A percentile compares a stretch with the other conserved stretches of the same genome.
These are phyloP conservation scores for Mareca strepera DNA, from an alignment of 2,797 vertebrate species.

Conservation along the genomic window DNA sequence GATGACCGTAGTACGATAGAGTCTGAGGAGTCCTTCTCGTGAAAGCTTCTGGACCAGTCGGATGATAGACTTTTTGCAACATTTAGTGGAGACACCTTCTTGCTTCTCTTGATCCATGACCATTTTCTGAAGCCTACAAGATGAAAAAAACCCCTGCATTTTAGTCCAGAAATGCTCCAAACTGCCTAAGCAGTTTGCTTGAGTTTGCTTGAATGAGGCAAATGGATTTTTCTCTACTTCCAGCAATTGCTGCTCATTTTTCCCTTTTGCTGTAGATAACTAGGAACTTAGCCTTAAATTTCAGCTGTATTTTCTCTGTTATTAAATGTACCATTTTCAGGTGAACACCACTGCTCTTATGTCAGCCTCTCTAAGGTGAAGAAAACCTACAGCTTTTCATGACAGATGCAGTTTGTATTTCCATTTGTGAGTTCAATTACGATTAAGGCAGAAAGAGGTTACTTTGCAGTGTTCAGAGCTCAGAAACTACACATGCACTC, in stretches of 20 bases:
- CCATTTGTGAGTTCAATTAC: neutral
- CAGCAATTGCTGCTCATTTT: neutral
- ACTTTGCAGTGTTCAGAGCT: neutral
- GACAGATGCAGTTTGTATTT: neutral
- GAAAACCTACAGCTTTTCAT: neutral
- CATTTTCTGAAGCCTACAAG: constrained; percentile 91
- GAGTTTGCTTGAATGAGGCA: neutral
- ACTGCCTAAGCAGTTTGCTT: neutral
- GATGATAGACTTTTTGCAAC: constrained; percentile 93
- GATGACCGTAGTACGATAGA: constrained; percentile 89
- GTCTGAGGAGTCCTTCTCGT: constrained; percentile 86
- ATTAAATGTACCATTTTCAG: neutral
- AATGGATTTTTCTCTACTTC: neutral
- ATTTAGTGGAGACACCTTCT: constrained; percentile 89
- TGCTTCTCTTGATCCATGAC: constrained; percentile 91
- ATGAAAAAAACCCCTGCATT: neutral
- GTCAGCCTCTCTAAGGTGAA: neutral
- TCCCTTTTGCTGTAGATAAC: neutral
- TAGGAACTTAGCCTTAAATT: neutral
- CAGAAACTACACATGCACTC: neutral
- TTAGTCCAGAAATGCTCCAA: neutral
- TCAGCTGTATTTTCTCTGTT: neutral
- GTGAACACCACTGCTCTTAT: neutral
- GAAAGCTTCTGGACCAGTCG: constrained; percentile 87
- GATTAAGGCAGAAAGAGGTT: neutral